Evolutionary conservation across 1,140 invertebrate genomes (phyloP), one percentile per base, ranked within the genome.

Genomic region (Drosophila obscura): DNA sequence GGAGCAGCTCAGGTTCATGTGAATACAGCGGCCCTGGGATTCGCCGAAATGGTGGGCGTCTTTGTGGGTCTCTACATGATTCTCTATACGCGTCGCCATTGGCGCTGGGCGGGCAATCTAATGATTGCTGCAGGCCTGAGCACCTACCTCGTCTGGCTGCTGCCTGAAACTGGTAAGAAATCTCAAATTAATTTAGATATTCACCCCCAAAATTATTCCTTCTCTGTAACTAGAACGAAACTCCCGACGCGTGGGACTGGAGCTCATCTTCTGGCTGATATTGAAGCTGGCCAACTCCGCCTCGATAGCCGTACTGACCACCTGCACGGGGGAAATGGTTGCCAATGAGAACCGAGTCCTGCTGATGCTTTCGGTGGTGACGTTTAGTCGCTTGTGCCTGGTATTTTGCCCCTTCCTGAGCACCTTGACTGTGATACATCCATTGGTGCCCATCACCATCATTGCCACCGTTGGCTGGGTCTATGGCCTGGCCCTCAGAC

Each of bases 21-120:
- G 5, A 92, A 91, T 56, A 92, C 92, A 0, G 91, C 90, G 0
- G 87, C 91, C 26, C n/a, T 92, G 65, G 92, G 90, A 19, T 78
- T 91, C 24, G 91, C 87, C 26, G 92, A 92, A 72, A 87, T 92
- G 61, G 28, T 92, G 6, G 92, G 92, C 49, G 51, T 91, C 7
- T 84, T 92, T 49, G 51, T 92, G 35, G 92, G 92, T 5, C 90
- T 92, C 53, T 84, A 79, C 26, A 72, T 91, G 9, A 91, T 91
- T 57, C 58, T 91, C 22, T 91, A 91, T 22, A 91, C 90, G 0
- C 74, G 88, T 11, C 77, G 85, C 11, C 78, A 77, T 64, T 91
- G 88, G 88, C 80, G 91, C 22, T 91, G 88, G 85, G 67, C 82
- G 4, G 88, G 90, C 11, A 85, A 87, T 52, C 60, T 90, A 0